These are phyloP conservation scores for Pogonocherus hispidulus DNA, from an alignment of 2,888 invertebrate genomes.

Conservation along the genomic window DNA sequence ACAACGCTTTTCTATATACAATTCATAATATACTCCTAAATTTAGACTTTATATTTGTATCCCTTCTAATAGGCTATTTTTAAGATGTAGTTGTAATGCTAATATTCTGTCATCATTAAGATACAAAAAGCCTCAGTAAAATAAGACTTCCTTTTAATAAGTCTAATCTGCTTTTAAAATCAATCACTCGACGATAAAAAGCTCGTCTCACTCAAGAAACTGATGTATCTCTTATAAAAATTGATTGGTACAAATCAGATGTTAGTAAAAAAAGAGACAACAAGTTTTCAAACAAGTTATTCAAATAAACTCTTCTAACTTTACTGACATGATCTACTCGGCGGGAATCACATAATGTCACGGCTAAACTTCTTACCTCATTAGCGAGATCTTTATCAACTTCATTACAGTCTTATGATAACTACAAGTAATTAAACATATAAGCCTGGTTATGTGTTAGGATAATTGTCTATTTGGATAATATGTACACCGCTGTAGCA, in stretches of 20 bases:
- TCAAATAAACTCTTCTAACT: conserved; percentile 35
- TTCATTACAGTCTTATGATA: conserved; percentile 41
- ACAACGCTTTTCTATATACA: too few species aligned
- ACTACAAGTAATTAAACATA: conserved; percentile 15
- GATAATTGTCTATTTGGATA: conserved; percentile 15
- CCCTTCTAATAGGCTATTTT: too few species aligned
- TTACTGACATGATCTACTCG: conserved; percentile 42
- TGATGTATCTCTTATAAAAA: too few species aligned
- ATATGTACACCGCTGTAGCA: conserved; percentile 7
- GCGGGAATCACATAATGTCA: conserved; percentile 37
- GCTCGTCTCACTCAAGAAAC: background rate
- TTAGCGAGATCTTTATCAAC: conserved; percentile 48
- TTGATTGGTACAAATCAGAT: background rate
- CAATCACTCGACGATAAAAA: background rate
- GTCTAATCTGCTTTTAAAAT: background rate
- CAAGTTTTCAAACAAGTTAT: conserved; percentile 15
- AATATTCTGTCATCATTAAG: too few species aligned
- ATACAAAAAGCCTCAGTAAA: background rate
- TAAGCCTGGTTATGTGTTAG: conserved; percentile 5
- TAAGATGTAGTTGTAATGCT: too few species aligned
- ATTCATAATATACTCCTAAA: too few species aligned
- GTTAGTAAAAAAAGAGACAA: background rate
- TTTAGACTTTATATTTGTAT: too few species aligned
- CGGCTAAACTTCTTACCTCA: conserved; percentile 40
- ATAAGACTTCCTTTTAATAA: background rate